Evolutionary conservation across 1,140 invertebrate species (phyloP).

Genomic region (Carcinoscorpius rotundicauda): DNA sequence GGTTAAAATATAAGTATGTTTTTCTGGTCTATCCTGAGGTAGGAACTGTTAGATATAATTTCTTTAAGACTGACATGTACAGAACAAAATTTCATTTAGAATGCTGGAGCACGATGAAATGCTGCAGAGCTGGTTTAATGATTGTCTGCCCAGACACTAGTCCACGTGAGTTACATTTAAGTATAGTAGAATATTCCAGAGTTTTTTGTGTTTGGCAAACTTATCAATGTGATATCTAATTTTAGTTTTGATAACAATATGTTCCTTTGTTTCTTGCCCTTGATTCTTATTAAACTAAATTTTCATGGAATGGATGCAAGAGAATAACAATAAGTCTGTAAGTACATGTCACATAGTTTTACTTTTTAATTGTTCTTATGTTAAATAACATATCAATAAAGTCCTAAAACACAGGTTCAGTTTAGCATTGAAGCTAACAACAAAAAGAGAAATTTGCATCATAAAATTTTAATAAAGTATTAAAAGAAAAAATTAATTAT

Average conservation of each 20-base stretch:
- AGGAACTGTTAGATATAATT: background rate
- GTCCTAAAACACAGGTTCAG: too few relatives aligned
- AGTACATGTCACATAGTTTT: too few relatives aligned
- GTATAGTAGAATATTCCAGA: constrained; percentile 1
- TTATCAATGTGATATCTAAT: background rate
- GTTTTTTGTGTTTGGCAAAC: background rate
- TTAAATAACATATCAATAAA: too few relatives aligned
- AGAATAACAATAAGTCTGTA: too few relatives aligned
- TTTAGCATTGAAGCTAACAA: too few relatives aligned
- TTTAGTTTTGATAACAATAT: background rate
- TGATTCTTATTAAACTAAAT: background rate
- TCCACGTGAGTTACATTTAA: constrained; percentile 46
- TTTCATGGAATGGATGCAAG: background rate
- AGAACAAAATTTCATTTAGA: constrained; percentile 92
- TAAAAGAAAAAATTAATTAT: too few relatives aligned
- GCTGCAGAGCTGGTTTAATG: constrained; percentile 64
- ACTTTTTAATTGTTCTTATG: too few relatives aligned
- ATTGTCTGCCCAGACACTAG: constrained; percentile 92
- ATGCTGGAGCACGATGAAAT: constrained; percentile 80
- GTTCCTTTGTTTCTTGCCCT: background rate
- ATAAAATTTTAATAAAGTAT: too few relatives aligned
- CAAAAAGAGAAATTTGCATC: too few relatives aligned
- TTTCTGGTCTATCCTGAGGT: too few relatives aligned
- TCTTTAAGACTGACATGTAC: constrained; percentile 60
- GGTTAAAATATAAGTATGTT: too few relatives aligned